Evolutionary conservation across 2,888 invertebrate genomes (phyloP), one percentile per base, ranked within the genome.

Genomic region (Dasypogon diadema): DNA sequence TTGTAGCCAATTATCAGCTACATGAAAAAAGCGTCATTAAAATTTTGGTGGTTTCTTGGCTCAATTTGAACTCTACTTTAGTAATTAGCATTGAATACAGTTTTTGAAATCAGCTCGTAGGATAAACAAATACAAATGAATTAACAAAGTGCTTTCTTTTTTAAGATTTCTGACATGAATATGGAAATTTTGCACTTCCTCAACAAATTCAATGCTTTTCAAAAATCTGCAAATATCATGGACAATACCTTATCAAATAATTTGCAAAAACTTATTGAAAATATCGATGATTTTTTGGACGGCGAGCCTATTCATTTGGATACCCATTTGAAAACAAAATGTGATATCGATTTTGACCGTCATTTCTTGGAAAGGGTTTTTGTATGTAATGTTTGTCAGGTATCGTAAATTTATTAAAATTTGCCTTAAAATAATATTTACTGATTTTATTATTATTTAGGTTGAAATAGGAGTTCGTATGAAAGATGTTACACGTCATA

Each of bases 151-250:
- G n/a, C n/a, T n/a, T n/a, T n/a, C n/a, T n/a, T 14, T 48, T 75
- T 68, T 5, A 24, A 77, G 77, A 65, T 75, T 12, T 56, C 75
- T n/a, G 70, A 77, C 42, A 60, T 77, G 18, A 77, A 77, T 51
- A 34, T 75, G 22, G 68, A 65, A n/a, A 68, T 77, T 6, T 42
- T 30, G 16, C 8, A 10, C 1, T 65, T 77, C 8, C 24, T 77
- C 3, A 6, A 51, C 0, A 74, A 77, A 51, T 75, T 77, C 54
- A 22, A n/a, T 0, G 16, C 24, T 1, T 77, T 77, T 34, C 73
- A 73, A n/a, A 48, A 70, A 68, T 12, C 5, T 1, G 6, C 37
- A 2, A 75, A 75, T 46, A 24, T 74, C 12, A 37, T 68, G 1
- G 75, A 75, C 14, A 54, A n/a, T 1, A 56, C n/a, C 21, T 34